Evolutionary conservation across 2,888 invertebrate genomes (phyloP).

Genomic region (Netelia melanura): DNA sequence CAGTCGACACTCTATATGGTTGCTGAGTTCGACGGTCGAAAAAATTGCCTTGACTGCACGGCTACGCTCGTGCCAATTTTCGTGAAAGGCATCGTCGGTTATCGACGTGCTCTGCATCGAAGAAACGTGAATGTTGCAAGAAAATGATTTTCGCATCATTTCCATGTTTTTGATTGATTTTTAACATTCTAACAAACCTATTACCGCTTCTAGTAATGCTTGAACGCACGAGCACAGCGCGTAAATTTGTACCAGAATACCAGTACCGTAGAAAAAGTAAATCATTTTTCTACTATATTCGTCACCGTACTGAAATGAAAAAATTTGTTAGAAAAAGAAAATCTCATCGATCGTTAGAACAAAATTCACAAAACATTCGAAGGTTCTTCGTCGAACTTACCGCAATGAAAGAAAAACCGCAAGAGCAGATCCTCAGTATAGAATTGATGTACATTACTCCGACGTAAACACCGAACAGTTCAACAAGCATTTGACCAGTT

Average conservation of each 20-base stretch:
- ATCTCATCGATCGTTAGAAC: background rate
- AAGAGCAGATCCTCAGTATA: conserved; percentile 73
- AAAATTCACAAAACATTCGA: no score
- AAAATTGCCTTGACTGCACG: conserved; percentile 52
- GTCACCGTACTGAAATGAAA: conserved; percentile 13
- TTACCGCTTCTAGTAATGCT: conserved; percentile 75
- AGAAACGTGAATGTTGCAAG: conserved; percentile 4
- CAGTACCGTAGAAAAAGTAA: conserved; percentile 66
- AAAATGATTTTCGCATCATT: background rate
- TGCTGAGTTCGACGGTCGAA: conserved; percentile 60
- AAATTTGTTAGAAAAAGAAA: background rate
- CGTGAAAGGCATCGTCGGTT: conserved; percentile 70
- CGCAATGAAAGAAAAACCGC: conserved; percentile 69
- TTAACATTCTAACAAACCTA: background rate
- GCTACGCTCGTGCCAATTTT: conserved; percentile 67
- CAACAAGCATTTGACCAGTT: conserved; percentile 62
- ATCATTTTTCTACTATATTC: conserved; percentile 58
- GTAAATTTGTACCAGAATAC: conserved; percentile 72
- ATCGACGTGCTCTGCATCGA: conserved; percentile 69
- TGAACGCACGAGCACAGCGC: conserved; percentile 74
- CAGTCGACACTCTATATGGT: conserved; percentile 71
- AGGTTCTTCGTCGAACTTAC: conserved; percentile 54
- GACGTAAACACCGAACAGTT: conserved; percentile 69
- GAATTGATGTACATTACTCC: conserved; percentile 70
- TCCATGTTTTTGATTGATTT: background rate